Base-by-base conservation (phyloP, 1,140 invertebrate genomes). In the Acromyrmex echinatior region DNA sequence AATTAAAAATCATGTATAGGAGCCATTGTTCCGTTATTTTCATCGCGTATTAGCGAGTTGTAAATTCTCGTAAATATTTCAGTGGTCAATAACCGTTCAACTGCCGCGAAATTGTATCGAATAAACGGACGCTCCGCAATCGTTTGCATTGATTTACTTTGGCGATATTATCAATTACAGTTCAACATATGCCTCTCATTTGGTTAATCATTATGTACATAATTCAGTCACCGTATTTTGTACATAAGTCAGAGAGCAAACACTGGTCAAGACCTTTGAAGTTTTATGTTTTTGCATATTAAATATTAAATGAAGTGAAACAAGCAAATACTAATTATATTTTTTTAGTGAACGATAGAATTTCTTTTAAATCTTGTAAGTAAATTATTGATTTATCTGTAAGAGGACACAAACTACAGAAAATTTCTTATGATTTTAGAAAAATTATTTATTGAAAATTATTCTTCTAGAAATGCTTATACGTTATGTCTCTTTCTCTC, bases 111-210 rank as follows among this genome's bases (percentile, higher is more conserved):
- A 81, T 86, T 86, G 66, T 81, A 56, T 53, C 78, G 66, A 71
- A 82, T 73, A 86, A 86, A 86, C 79, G 45, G 12, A 82, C 66
- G 86, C 6, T 39, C 45, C 35, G 56, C 66, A 63, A 28, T 86
- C 63, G 25, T 66, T 80, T 58, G 45, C 62, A 53, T 86, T 82
- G 70, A 86, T 86, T 82, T 86, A 71, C 66, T 68, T 71, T 70
- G 5, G 66, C 53, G 65, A 82, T 82, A 86, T 86, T 86, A 86
- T 71, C 78, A 82, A 82, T 86, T 86, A 73, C 86, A 82, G n/a
- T 71, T 14, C 45, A 28, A 31, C 45, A 18, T 86, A n/a, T 10
- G 56, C n/a, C 58, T 68, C 53, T 70, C 78, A 86, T 86, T 86
- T 86, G 21, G 49, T 71, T 66, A 71, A 82, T 86, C 45, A 86